Percentiles rank a stretch among this genome's conserved stretches.
Conservation (phyloP, 2,797 vertebrate genomes). For the Typhlichthys subterraneus region DNA sequence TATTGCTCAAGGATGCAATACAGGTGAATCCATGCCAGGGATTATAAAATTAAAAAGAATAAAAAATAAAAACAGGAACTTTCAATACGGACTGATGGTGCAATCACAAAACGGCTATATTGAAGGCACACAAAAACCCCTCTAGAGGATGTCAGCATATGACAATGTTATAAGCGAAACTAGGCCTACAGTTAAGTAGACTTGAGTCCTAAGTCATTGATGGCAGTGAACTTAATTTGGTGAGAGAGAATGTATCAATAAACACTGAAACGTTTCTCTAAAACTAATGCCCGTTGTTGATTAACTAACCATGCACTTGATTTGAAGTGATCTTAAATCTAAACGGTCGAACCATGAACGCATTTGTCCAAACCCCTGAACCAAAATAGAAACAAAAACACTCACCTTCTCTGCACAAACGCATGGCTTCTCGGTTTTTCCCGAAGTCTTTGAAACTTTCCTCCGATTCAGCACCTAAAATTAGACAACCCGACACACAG, state of each 20-base stretch:
- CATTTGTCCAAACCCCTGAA: conserved; percentile 57
- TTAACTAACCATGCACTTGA: conserved; percentile 29
- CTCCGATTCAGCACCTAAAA: conserved; percentile 90
- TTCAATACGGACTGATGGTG: conserved; percentile 3
- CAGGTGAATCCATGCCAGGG: no score
- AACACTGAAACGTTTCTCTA: conserved; percentile 33
- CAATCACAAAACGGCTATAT: background rate
- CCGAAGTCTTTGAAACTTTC: conserved; percentile 99
- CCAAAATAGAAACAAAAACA: conserved; percentile 60
- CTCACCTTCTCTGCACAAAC: conserved; percentile 98
- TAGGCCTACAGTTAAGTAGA: conserved; percentile 23
- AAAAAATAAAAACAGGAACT: no score
- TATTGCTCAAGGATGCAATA: no score
- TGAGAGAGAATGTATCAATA: conserved; percentile 33
- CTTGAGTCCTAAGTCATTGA: conserved; percentile 27
- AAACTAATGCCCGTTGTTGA: conserved; percentile 29
- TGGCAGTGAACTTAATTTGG: conserved; percentile 39
- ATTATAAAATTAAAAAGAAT: no score
- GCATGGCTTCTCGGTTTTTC: conserved; percentile 97
- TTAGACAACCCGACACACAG: conserved; percentile 60
- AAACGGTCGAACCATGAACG: conserved; percentile 35
- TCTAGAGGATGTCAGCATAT: background rate
- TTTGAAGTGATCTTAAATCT: conserved; percentile 33
- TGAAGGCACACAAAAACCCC: background rate
- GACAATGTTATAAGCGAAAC: background rate